Conservation (phyloP, 2,888 invertebrate genomes). For the Thereva unica region DNA sequence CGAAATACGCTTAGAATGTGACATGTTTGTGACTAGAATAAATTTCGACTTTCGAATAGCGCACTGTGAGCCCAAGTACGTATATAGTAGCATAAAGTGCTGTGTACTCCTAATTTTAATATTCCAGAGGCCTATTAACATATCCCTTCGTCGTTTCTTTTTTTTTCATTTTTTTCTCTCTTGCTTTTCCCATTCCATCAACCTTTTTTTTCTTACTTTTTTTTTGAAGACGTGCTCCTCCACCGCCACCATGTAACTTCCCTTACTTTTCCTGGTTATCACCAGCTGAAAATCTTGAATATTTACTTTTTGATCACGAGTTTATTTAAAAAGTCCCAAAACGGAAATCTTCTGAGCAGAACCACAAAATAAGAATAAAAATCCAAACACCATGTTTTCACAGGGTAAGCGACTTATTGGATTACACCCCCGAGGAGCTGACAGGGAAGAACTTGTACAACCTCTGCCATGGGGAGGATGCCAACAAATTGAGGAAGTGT, state of each 20-base stretch:
- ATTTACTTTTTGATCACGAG: conserved; percentile 40
- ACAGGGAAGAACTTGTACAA: conserved; percentile 93
- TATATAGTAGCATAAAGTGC: conserved; percentile 40
- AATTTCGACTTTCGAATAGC: conserved; percentile 96
- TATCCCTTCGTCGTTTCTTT: conserved; percentile 16
- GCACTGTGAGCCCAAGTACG: conserved; percentile 94
- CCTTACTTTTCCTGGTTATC: conserved; percentile 28
- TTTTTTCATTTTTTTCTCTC: conserved; percentile 5
- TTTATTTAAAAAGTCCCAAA: conserved; percentile 35
- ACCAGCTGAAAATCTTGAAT: conserved; percentile 40
- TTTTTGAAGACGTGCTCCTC: conserved; percentile 1
- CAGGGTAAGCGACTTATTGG: conserved; percentile 90
- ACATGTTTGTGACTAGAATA: conserved; percentile 95
- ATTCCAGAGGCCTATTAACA: conserved; percentile 39
- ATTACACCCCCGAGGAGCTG: conserved; percentile 91
- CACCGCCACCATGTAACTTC: background rate
- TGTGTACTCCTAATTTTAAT: conserved; percentile 36
- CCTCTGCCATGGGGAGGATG: conserved; percentile 94
- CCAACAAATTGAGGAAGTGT: conserved; percentile 89
- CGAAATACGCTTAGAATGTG: conserved; percentile 91
- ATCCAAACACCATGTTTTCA: conserved; percentile 32
- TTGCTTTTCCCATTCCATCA: conserved; percentile 5
- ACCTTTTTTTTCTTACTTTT: conserved; percentile 6
- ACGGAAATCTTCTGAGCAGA: conserved; percentile 25
- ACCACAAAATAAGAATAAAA: conserved; percentile 13